phyloP scores from a whole-genome alignment of 2,113 vertebrate genomes.

The Tauraco erythrolophus region DNA sequence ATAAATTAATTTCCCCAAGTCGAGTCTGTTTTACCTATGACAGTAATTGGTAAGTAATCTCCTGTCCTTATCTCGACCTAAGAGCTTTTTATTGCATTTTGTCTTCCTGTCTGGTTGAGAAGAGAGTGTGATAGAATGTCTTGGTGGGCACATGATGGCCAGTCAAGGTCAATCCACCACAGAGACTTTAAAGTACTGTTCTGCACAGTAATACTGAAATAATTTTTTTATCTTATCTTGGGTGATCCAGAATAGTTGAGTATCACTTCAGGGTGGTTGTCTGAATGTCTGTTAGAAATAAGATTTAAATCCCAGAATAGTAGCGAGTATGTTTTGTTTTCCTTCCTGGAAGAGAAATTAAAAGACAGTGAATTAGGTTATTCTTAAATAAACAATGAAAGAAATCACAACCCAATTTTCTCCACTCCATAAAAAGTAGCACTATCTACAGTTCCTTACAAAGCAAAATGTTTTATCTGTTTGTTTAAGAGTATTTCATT shows the following conservation, averaged over 20 bases:
- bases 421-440: not conserved
- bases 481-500: not conserved
- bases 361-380: not conserved
- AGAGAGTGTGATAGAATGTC: not conserved
- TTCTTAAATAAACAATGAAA: not conserved
- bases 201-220: not conserved
- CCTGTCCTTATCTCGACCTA: not conserved
- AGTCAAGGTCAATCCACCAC: not conserved
- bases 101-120: not conserved
- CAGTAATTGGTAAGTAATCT: not conserved
- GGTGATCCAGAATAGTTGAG: not conserved
- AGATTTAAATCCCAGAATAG: not conserved
- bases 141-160: not conserved
- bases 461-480: not conserved
- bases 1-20: not conserved
- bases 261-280: not conserved
- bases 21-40: accelerated
- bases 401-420: not conserved
- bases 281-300: not conserved
- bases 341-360: not conserved
- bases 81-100: not conserved
- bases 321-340: not conserved
- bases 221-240: not conserved
- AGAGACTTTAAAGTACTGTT: not conserved
- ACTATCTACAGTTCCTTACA: not conserved